Evolutionary conservation across 2,888 invertebrate species (phyloP).

Genomic region (Hirtodrosophila alboralis): DNA sequence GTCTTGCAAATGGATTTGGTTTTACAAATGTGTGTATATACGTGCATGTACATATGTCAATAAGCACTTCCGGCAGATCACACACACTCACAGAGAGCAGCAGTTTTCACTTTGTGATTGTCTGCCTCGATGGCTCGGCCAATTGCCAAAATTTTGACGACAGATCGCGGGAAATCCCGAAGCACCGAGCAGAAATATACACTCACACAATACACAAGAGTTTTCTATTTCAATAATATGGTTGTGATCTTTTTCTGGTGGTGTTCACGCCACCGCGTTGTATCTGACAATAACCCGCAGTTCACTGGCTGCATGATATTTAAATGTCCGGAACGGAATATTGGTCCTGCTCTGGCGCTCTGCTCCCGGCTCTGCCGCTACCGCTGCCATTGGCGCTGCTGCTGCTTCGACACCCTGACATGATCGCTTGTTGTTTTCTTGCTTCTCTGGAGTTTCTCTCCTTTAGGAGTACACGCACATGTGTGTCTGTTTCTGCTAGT

Average conservation of each 20-base stretch:
- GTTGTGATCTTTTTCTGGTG: constrained; percentile 42
- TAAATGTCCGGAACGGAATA: constrained; percentile 78
- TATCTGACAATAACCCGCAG: constrained; percentile 81
- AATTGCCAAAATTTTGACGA: constrained; percentile 69
- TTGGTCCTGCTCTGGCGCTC: constrained; percentile 52
- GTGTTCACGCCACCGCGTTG: constrained; percentile 82
- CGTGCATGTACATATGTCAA: constrained; percentile 30
- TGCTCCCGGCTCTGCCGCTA: constrained; percentile 40
- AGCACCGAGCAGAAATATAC: constrained; percentile 32
- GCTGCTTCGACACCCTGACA: constrained; percentile 59
- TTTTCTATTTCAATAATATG: constrained; percentile 28
- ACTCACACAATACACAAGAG: constrained; percentile 13
- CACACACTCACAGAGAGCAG: constrained; percentile 6
- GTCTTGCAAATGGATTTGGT: constrained; percentile 7
- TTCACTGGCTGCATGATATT: constrained; percentile 81
- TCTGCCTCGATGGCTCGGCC: constrained; percentile 51
- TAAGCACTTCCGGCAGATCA: constrained; percentile 64
- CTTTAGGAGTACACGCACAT: constrained; percentile 56
- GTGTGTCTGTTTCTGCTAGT: constrained; percentile 40
- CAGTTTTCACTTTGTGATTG: constrained; percentile 13
- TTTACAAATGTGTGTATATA: constrained; percentile 3
- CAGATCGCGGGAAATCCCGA: constrained; percentile 83
- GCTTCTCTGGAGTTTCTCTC: constrained; percentile 45
- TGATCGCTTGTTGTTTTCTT: constrained; percentile 41
- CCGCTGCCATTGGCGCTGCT: constrained; percentile 7